phyloP scores from a whole-genome alignment of 1,140 invertebrate species.

The Drosophila equinoxialis region DNA sequence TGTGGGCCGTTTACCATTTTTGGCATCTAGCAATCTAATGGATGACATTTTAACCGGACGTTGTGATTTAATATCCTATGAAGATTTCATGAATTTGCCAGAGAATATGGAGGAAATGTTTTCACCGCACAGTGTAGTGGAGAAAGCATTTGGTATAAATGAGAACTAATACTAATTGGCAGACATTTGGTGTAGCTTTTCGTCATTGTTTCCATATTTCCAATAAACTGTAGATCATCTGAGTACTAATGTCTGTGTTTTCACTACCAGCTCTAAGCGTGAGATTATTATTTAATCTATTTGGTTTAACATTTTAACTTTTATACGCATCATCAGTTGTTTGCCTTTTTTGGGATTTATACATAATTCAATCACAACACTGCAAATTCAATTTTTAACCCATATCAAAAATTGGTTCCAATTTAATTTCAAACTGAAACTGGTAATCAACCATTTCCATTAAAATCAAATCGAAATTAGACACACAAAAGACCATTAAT shows the following conservation, averaged over 20 bases:
- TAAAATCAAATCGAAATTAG: conserved; percentile 79
- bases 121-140: background rate
- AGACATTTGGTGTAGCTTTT: no score
- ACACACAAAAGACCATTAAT: conserved; percentile 68
- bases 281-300: background rate
- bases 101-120: background rate
- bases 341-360: background rate
- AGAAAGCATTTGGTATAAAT: background rate
- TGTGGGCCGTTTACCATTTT: background rate
- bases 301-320: background rate
- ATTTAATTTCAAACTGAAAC: conserved; percentile 48
- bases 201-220: background rate
- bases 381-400: conserved; percentile 25
- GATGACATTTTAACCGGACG: conserved; percentile 14
- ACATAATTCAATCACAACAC: background rate
- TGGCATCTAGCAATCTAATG: conserved; percentile 11
- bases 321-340: background rate
- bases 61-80: background rate
- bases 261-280: no score
- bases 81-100: conserved; percentile 12
- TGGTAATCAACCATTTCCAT: conserved; percentile 60
- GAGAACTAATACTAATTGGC: background rate
- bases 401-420: conserved; percentile 32
- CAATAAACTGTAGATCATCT: background rate
- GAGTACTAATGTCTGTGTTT: no score